Base-by-base conservation (phyloP, 1,140 invertebrate genomes). In the Drosophila parabipectinata region DNA sequence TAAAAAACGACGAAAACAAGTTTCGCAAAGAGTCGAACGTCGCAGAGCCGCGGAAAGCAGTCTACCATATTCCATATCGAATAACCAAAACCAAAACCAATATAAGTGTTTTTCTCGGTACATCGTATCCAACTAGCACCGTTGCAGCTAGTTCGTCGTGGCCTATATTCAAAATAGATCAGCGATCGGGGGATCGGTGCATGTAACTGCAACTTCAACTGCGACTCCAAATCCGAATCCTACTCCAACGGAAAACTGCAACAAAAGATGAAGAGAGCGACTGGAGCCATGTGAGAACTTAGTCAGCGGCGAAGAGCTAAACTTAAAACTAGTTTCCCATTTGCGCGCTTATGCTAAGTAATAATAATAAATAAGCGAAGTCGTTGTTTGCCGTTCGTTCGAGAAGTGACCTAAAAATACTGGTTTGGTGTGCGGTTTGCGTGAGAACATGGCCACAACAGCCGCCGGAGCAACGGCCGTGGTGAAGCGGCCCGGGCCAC, bases 351-450 rank as follows among this genome's bases (percentile, higher is more conserved):
- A 88, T 87, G 83, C 83, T 87, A 88, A 87, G 78, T 83, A 83
- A 87, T 87, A 87, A 81, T 82, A 81, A 81, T 88, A 88, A 87
- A 88, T 88, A 82, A 87, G 85, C 74, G 63, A 39, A 73, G 59
- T 48, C 37, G 73, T 12, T 34, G 69, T 55, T 77, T 34, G 75
- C 41, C 76, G 75, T 64, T 44, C 41, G 75, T 64, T 69, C 51
- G 66, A 69, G 66, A 83, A 90, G 90, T 91, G 90, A 91, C 90
- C 90, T 91, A 91, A 83, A 91, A 91, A 91, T 90, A 91, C 90
- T 79, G 79, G 90, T 91, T 91, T 90, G 72, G 48, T 44, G 61
- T 61, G 66, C 59, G 72, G 52, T 56, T 62, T 56, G 77, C 83
- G 77, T 79, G 84, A 79, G 64, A 82, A 82, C 79, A 83, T 75